Base-by-base conservation (phyloP, 2,888 invertebrate genomes). In the Priocnemis perturbator region DNA sequence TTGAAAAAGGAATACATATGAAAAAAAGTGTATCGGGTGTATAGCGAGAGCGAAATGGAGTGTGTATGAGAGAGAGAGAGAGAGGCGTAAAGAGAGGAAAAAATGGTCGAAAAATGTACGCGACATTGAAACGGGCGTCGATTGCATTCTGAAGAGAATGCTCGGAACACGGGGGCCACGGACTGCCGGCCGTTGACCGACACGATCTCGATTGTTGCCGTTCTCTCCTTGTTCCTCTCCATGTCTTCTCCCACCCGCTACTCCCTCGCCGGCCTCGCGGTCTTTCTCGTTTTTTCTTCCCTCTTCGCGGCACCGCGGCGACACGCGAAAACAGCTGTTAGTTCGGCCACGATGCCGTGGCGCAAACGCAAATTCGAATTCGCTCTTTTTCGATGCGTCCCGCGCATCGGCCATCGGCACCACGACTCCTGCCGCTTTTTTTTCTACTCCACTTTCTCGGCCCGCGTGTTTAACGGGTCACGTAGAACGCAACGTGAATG, bases 131-230 rank as follows among this genome's bases (percentile, higher is more conserved):
- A 78, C 78, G 69, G 37, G 64, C 71, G 73, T 71, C 63, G 60
- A 60, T 67, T 66, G 67, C 66, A 75, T 71, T 68, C 74, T 62
- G 75, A 75, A 71, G 69, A 61, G 48, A 52, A 17, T 30, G 47
- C 37, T 21, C 52, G 72, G 59, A 62, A 58, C 69, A 56, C 60
- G 64, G 55, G 67, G 71, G 72, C 78, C 80, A 80, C 69, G 81
- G 37, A 37, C 37, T 37, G 37, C 7, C 37, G 37, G 81, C 78
- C 81, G 78, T 78, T 76, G 81, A 69, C 72, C 81, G 79, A 78
- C 76, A 79, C 69, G 76, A 69, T 81, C 81, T 79, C 81, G 81
- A 79, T 79, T 81, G 81, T 79, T 81, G 79, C 81, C 67, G 81
- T 72, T 53, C 78, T 78, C 68, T 57, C 71, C 64, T 50, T 74